Evolutionary conservation across 2,113 vertebrate genomes (phyloP).

Genomic region (Axis porcinus): DNA sequence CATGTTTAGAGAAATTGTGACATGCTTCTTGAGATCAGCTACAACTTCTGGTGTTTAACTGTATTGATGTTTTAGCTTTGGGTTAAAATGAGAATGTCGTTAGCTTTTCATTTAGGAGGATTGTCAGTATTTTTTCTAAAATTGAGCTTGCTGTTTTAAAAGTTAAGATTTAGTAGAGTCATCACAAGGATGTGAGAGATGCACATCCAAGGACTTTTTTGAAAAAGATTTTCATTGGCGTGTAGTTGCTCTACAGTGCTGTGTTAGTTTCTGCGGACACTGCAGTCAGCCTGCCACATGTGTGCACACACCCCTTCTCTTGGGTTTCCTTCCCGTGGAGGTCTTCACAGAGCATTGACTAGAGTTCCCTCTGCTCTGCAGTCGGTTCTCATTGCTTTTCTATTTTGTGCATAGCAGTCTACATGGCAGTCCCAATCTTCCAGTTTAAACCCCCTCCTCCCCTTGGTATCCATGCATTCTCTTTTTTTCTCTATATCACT

Average conservation of each 20-base stretch:
- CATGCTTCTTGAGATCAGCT: neutral
- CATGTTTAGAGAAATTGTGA: neutral
- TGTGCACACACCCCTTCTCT: neutral
- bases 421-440: neutral
- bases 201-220: neutral
- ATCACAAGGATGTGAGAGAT: neutral
- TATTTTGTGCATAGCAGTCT: accelerated
- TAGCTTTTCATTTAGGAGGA: neutral
- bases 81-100: neutral
- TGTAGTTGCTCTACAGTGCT: neutral
- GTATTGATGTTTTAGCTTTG: neutral
- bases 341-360: neutral
- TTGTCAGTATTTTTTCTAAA: neutral
- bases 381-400: neutral
- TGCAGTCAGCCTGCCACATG: accelerated
- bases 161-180: neutral
- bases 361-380: neutral
- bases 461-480: neutral
- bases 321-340: neutral
- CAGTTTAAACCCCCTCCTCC: neutral
- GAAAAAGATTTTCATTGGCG: neutral
- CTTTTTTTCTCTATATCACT: neutral
- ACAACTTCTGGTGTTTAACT: neutral
- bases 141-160: neutral
- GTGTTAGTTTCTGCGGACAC: neutral